These are phyloP conservation scores for Castor canadensis DNA, from an alignment of 2,113 vertebrate species.

Conservation along the genomic window DNA sequence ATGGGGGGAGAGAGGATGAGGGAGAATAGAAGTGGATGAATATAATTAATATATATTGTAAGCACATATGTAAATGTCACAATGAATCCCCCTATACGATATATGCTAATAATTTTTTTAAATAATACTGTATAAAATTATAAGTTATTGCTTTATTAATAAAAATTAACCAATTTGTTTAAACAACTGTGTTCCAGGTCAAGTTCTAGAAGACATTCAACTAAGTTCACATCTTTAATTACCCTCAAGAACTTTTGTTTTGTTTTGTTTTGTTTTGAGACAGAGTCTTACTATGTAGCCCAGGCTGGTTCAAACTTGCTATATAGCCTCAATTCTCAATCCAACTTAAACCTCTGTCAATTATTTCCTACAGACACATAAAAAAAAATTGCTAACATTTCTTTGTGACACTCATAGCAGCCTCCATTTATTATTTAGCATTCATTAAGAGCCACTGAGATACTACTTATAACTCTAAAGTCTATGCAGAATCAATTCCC, in stretches of 20 bases:
- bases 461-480: neutral
- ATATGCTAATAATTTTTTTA: no score
- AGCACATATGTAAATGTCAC: no score
- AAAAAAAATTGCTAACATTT: conserved; percentile 19
- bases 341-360: neutral
- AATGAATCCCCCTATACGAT: no score
- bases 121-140: no score
- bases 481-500: neutral
- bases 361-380: conserved; percentile 32
- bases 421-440: conserved; percentile 36
- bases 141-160: neutral
- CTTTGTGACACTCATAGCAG: neutral
- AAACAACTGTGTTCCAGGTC: conserved; percentile 14
- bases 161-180: neutral
- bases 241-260: neutral
- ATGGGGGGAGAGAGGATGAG: no score
- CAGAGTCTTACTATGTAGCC: neutral
- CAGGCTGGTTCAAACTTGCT: neutral
- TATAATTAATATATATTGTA: no score
- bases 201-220: conserved; percentile 23
- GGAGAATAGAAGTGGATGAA: no score
- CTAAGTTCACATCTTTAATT: neutral
- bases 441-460: neutral
- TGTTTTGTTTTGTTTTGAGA: neutral
- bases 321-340: neutral